A percentile compares a stretch with the other conserved stretches of the same genome.
Conservation (phyloP, 2,113 vertebrate genomes). For the Phycodurus eques region DNA sequence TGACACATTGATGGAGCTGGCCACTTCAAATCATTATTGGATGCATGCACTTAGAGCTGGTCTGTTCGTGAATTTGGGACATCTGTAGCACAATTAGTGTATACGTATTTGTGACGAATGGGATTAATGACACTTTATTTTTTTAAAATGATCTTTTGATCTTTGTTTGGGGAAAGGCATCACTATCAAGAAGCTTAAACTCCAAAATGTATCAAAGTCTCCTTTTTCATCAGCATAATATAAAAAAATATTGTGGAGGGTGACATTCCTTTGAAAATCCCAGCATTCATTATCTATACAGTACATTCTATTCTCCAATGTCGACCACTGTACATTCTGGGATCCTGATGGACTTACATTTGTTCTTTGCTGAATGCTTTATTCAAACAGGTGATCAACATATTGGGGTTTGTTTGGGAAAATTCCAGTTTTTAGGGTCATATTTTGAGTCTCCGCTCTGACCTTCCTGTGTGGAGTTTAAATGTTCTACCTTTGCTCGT, state of each 20-base stretch:
- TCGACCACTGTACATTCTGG: too few species aligned
- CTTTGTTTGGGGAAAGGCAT: background rate
- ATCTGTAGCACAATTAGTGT: background rate
- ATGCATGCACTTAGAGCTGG: background rate
- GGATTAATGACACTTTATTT: background rate
- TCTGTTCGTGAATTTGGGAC: background rate
- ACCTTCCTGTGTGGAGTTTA: too few species aligned
- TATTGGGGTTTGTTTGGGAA: too few species aligned
- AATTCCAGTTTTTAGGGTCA: too few species aligned
- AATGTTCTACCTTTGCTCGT: too few species aligned
- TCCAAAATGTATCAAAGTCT: background rate
- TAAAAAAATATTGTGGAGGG: background rate
- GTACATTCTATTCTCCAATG: too few species aligned
- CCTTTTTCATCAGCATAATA: background rate
- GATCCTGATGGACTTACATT: too few species aligned
- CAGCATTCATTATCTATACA: too few species aligned
- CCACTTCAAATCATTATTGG: constrained; percentile 2
- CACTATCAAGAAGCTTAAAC: background rate
- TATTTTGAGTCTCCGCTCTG: too few species aligned
- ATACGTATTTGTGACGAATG: background rate
- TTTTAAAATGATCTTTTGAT: background rate
- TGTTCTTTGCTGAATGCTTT: too few species aligned
- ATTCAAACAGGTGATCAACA: too few species aligned
- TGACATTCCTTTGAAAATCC: too few species aligned
- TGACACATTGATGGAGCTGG: background rate